These are phyloP conservation scores for Scolopax bukidnonensis DNA, from an alignment of 2,797 vertebrate genomes.

Conservation along the genomic window DNA sequence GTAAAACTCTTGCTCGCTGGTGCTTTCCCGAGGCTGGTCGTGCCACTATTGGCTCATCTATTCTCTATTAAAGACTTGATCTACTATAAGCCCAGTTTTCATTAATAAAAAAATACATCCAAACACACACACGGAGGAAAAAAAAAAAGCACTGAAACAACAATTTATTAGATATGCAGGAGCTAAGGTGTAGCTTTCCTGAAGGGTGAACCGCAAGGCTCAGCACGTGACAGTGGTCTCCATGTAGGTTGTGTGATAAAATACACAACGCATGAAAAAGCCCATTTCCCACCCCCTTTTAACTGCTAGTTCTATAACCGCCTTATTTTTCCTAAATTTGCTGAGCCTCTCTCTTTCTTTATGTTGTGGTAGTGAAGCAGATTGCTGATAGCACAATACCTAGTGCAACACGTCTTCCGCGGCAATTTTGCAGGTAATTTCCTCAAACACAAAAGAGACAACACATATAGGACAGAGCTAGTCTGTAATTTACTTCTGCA, in stretches of 20 bases:
- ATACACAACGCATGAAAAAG: neutral
- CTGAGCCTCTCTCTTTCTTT: conserved; percentile 53
- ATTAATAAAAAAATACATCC: neutral
- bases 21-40: neutral
- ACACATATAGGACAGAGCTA: neutral
- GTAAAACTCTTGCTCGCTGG: neutral
- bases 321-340: conserved; percentile 39
- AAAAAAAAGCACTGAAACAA: neutral
- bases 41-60: neutral
- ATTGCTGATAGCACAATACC: conserved; percentile 45
- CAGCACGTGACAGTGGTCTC: neutral
- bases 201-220: neutral
- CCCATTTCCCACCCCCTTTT: neutral
- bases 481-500: conserved; percentile 48
- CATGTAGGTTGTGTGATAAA: neutral
- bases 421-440: conserved; percentile 61
- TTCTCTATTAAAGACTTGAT: neutral
- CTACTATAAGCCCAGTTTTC: neutral
- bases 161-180: neutral
- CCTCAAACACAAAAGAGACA: conserved; percentile 47
- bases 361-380: conserved; percentile 36
- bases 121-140: neutral
- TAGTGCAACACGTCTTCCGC: neutral
- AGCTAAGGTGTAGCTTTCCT: neutral
- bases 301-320: neutral